Base-by-base conservation (phyloP, 2,113 vertebrate genomes). In the Atherinomorus stipes region DNA sequence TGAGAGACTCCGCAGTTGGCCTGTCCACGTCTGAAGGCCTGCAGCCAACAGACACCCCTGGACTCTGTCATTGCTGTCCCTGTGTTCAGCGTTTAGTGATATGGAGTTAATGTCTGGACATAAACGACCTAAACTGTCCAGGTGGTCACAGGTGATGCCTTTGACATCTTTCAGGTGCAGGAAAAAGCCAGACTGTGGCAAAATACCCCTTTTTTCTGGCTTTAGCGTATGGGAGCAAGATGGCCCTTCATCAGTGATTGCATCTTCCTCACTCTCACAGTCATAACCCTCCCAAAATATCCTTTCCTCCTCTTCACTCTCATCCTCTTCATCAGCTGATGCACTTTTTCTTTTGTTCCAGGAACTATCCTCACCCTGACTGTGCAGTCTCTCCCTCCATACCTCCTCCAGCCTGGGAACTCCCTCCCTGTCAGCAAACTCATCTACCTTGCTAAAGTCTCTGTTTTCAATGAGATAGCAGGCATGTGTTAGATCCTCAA, bases 401-500 rank as follows among this genome's bases (percentile, higher is more conserved):
- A 94, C 50, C 16, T 90, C 86, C 45, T 53, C 54, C 44, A 94
- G 79, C 65, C 65, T 63, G 2, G 66, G 76, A 60, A 92, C 59
- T 22, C 85, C 83, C 50, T 90, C 79, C 68, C 78, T 83, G 21
- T 58, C n/a, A 6, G 67, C 69, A 50, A 94, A 90, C 28, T 38
- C 75, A 4, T 90, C 79, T 1, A 80, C 80, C 52, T 57, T 63
- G 8, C 58, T 6, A 26, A 93, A 93, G 3, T 84, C 42, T 62
- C 57, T 15, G 2, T 58, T 80, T 18, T 81, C 71, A 61, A 94
- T 82, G 56, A 94, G 77, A 31, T 15, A 15, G 58, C 86, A 94
- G 61, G 92, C 94, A 54, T 88, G 80, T 1, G 64, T 81, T 4
- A 93, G 73, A 16, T 87, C 86, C 16, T 93, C 94, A 38, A 93